A percentile compares a stretch with the other conserved stretches of the same genome.
Conservation (phyloP, 2,113 vertebrate genomes). For the Corvus moneduloides region DNA sequence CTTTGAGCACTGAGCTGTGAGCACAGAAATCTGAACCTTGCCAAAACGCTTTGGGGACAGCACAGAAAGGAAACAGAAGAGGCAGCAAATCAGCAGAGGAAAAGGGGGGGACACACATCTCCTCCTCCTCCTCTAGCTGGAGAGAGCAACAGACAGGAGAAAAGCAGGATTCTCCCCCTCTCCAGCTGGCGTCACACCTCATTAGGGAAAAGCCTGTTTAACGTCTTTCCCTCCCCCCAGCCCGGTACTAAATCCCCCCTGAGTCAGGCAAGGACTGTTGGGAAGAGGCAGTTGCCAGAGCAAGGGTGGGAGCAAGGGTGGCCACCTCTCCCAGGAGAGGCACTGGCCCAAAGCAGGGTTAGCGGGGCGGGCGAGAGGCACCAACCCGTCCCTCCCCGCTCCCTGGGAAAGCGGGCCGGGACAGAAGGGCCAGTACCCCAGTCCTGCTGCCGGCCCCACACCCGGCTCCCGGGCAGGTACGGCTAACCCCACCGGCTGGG, state of each 20-base stretch:
- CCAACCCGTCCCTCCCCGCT: rapidly evolving
- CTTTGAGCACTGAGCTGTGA: slow-evolving; percentile 76
- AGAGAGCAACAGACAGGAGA: slow-evolving; percentile 67
- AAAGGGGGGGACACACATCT: slow-evolving; percentile 18
- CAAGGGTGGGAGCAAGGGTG: slow-evolving; percentile 13
- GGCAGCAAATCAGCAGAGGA: slow-evolving; percentile 62
- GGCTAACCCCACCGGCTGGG: neutral
- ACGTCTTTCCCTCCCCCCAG: slow-evolving; percentile 39
- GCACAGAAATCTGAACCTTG: slow-evolving; percentile 76
- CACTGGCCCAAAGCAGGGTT: neutral
- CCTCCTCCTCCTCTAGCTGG: slow-evolving; percentile 43
- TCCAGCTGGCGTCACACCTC: slow-evolving; percentile 75
- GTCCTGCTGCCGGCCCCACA: neutral
- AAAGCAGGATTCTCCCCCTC: slow-evolving; percentile 64
- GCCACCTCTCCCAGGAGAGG: neutral
- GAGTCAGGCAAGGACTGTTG: slow-evolving; percentile 37
- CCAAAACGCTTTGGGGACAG: slow-evolving; percentile 72
- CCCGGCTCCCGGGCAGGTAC: neutral
- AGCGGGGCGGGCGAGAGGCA: neutral
- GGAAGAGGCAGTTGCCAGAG: slow-evolving; percentile 5
- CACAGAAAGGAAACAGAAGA: slow-evolving; percentile 64
- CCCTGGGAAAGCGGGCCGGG: neutral
- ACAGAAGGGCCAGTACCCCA: neutral
- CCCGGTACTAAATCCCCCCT: slow-evolving; percentile 55
- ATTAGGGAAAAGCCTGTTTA: slow-evolving; percentile 74